Evolutionary conservation across 2,113 vertebrate genomes (phyloP), one percentile per base, ranked within the genome.

Genomic region (Henicopernis longicauda): DNA sequence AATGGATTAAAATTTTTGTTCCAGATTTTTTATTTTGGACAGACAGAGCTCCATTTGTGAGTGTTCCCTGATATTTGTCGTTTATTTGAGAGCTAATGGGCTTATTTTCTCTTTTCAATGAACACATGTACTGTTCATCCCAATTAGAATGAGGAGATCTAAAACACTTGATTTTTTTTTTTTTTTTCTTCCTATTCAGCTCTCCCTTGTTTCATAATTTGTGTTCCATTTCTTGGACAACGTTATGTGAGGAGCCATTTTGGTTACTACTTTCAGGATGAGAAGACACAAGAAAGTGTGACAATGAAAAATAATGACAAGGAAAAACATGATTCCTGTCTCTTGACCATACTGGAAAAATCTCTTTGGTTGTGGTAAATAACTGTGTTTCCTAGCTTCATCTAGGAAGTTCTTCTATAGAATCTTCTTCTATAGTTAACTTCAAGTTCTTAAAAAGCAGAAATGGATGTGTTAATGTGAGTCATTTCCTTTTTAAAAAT

Each of bases 71-170:
- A 82, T 93, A 94, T 57, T 92, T 91, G 87, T 85, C 54, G 77
- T 82, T 82, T 87, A 85, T 94, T 88, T 80, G 70, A 71, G 88
- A 92, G 66, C 76, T 96, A 92, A 95, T 91, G 95, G 93, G 66
- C 79, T 92, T 96, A 88, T 90, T 97, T 95, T 97, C 57, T 84
- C 61, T 89, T 94, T 87, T 82, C 52, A 95, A 8, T 93, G 86
- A 89, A 72, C 91, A 49, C 81, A 76, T 84, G 70, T 95, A 80
- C 82, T 95, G 78, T 58, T 97, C 96, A 86, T 84, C 91, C 89
- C 78, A 89, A 84, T 97, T 95, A 94, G 89, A 93, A 89, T 34
- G 54, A 65, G 59, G 91, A 89, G 84, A 69, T 91, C 65, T n/a
- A 89, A 87, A 95, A 54, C 91, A 84, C 61, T 93, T 76, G 54